Percentiles rank a stretch among this genome's conserved stretches.
These are phyloP conservation scores for Neoitamus cyanurus DNA, from an alignment of 2,888 invertebrate species.

Conservation along the genomic window DNA sequence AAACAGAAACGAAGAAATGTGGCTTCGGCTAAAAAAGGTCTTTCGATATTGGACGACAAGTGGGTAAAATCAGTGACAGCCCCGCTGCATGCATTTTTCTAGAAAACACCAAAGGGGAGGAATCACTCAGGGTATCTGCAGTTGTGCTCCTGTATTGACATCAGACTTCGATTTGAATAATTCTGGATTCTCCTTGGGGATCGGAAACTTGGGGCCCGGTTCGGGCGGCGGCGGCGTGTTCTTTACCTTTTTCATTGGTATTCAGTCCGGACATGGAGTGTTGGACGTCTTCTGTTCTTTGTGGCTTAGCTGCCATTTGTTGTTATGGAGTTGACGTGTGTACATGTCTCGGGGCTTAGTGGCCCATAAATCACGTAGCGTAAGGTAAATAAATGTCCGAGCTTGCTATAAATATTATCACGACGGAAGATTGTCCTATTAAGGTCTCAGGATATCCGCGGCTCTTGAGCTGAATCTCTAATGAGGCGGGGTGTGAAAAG, in stretches of 20 bases:
- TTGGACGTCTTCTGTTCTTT: conserved; percentile 43
- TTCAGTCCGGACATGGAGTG: conserved; percentile 43
- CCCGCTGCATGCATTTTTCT: conserved; percentile 39
- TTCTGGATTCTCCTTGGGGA: conserved; percentile 16
- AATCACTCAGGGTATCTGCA: conserved; percentile 45
- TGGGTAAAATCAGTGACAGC: conserved; percentile 38
- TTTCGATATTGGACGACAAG: conserved; percentile 43
- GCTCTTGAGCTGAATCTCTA: conserved; percentile 36
- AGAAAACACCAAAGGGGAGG: conserved; percentile 50
- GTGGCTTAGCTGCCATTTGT: conserved; percentile 40
- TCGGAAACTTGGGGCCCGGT: not conserved
- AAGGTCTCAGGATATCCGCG: conserved; percentile 47
- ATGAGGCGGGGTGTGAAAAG: conserved; percentile 23
- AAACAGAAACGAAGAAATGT: conserved; percentile 33
- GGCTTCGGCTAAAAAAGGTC: conserved; percentile 38
- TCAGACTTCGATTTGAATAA: conserved; percentile 45
- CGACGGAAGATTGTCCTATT: conserved; percentile 40
- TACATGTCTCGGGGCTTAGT: conserved; percentile 32
- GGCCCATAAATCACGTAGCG: conserved; percentile 48
- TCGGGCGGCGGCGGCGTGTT: conserved; percentile 10
- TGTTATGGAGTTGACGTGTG: conserved; percentile 45
- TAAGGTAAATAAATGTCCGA: conserved; percentile 50
- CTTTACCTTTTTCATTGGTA: conserved; percentile 38
- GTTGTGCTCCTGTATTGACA: conserved; percentile 37
- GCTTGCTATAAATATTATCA: conserved; percentile 48